Conservation (phyloP, 2,888 invertebrate species). For the Dysmachus trigonus region DNA sequence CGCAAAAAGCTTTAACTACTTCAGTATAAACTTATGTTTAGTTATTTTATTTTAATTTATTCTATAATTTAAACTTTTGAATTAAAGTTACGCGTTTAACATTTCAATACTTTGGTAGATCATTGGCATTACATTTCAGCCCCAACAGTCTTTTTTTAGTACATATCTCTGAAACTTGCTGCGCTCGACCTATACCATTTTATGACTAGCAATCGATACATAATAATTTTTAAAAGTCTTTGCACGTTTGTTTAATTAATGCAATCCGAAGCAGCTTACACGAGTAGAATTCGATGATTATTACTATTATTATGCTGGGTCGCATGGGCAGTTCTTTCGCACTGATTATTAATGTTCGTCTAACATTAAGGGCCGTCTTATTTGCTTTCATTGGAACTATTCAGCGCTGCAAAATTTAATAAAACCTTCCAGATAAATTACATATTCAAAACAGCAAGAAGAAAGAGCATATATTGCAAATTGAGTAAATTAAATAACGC, state of each 20-base stretch:
- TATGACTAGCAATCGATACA: background rate
- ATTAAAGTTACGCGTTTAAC: background rate
- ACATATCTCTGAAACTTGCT: background rate
- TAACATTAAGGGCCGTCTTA: background rate
- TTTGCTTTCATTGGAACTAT: background rate
- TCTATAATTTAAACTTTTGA: background rate
- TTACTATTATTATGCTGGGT: background rate
- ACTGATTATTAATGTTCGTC: background rate
- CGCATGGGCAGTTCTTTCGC: background rate
- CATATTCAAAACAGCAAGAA: background rate
- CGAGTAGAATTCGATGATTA: background rate
- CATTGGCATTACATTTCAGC: background rate
- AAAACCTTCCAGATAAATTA: background rate
- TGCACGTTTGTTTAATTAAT: background rate
- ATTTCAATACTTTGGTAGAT: background rate
- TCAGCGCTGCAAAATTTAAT: constrained; percentile 5
- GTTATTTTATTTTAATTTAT: background rate
- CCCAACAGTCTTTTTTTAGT: background rate
- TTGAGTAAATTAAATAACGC: constrained; percentile 1
- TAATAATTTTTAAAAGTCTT: background rate
- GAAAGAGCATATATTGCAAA: background rate
- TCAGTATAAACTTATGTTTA: background rate
- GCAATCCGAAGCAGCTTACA: background rate
- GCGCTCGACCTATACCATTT: background rate
- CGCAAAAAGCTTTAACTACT: background rate